A percentile compares a stretch with the other conserved stretches of the same genome.
These are phyloP conservation scores for Buathra laborator DNA, from an alignment of 2,888 invertebrate genomes.

Conservation along the genomic window DNA sequence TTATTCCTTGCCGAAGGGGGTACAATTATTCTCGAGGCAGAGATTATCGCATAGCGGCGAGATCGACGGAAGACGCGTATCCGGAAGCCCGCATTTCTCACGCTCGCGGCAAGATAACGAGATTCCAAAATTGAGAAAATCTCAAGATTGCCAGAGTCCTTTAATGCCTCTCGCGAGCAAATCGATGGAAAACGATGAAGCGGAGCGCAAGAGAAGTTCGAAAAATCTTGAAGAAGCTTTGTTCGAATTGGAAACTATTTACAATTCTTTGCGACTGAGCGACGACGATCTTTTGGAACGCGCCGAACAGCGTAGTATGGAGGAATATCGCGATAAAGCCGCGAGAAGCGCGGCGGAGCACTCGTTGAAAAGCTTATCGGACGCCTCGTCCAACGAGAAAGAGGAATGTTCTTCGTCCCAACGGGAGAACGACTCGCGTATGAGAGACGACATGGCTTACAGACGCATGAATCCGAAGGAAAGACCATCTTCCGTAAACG, in stretches of 20 bases:
- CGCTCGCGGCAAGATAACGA: too few relatives aligned
- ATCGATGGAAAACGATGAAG: slow-evolving; percentile 83
- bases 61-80: not conserved
- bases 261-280: slow-evolving; percentile 93
- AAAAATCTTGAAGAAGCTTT: slow-evolving; percentile 95
- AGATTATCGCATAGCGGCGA: slow-evolving; percentile 29
- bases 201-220: slow-evolving; percentile 88
- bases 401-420: slow-evolving; percentile 50
- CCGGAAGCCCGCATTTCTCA: not conserved
- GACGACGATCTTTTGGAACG: slow-evolving; percentile 93
- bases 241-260: slow-evolving; percentile 96
- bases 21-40: slow-evolving; percentile 54
- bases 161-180: not conserved
- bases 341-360: slow-evolving; percentile 60
- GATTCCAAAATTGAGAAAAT: too few relatives aligned
- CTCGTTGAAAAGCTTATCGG: slow-evolving; percentile 73
- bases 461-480: slow-evolving; percentile 90
- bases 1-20: slow-evolving; percentile 56
- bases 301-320: slow-evolving; percentile 90
- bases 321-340: slow-evolving; percentile 84
- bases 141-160: too few relatives aligned
- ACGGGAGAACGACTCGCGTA: slow-evolving; percentile 77
- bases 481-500: slow-evolving; percentile 81
- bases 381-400: slow-evolving; percentile 53
- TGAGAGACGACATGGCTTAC: slow-evolving; percentile 93